These are phyloP conservation scores for Cotesia typhae DNA, from an alignment of 1,140 invertebrate genomes.

Conservation along the genomic window DNA sequence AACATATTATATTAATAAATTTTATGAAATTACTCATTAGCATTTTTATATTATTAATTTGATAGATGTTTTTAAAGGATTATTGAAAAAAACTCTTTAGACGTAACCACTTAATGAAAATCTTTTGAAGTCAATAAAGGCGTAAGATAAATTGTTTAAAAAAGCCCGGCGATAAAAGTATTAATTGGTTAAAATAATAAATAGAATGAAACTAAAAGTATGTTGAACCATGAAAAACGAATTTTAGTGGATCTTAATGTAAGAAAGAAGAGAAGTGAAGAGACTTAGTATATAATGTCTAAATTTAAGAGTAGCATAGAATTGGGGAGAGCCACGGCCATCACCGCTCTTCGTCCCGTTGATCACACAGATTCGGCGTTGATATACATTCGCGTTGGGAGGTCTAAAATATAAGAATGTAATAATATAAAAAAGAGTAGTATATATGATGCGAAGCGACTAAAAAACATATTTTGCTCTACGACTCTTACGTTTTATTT, in stretches of 20 bases:
- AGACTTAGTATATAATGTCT: conserved; percentile 43
- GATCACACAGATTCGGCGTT: conserved; percentile 28
- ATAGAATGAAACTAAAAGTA: conserved; percentile 20
- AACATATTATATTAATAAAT: no score
- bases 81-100: no score
- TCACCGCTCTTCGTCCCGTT: conserved; percentile 20
- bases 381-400: conserved; percentile 37
- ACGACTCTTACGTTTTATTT: conserved; percentile 14
- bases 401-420: conserved; percentile 22
- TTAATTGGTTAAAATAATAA: conserved; percentile 12
- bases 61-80: no score
- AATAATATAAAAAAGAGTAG: neutral
- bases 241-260: conserved; percentile 26
- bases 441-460: conserved; percentile 1
- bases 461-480: conserved; percentile 31
- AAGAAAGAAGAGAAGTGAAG: conserved; percentile 28
- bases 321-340: conserved; percentile 29
- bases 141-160: neutral
- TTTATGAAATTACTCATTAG: no score
- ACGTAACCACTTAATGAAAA: no score
- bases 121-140: neutral
- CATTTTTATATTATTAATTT: no score
- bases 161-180: no score
- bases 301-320: conserved; percentile 43
- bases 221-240: conserved; percentile 28